These are phyloP conservation scores for Cryptocephalus moraei DNA, from an alignment of 2,888 invertebrate species.

Conservation along the genomic window DNA sequence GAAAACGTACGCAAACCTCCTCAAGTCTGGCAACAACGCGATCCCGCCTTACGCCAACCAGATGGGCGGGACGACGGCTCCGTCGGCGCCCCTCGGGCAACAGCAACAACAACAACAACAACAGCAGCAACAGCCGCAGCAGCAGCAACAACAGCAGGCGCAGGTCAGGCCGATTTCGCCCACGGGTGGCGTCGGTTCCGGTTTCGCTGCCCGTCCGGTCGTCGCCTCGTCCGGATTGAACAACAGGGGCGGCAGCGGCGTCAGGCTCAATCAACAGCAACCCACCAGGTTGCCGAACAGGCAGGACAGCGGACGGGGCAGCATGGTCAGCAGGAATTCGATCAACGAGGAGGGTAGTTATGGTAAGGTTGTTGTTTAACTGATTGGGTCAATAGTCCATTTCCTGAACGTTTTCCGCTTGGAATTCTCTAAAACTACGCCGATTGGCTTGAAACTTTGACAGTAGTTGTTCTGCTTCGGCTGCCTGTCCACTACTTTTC, in stretches of 20 bases:
- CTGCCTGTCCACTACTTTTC: no score
- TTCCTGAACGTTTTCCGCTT: no score
- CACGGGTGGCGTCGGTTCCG: not conserved
- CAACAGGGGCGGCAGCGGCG: constrained; percentile 8
- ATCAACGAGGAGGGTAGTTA: constrained; percentile 28
- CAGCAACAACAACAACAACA: not conserved
- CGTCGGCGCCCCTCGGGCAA: not conserved
- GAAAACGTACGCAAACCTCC: constrained; percentile 79
- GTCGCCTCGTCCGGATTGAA: constrained; percentile 2
- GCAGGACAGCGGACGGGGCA: constrained; percentile 26
- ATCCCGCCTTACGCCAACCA: constrained; percentile 7
- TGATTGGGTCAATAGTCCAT: no score
- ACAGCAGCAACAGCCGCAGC: not conserved
- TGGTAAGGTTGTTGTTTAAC: constrained; percentile 5
- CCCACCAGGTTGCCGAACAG: constrained; percentile 23
- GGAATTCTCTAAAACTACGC: no score
- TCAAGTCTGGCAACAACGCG: constrained; percentile 44
- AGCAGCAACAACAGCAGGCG: not conserved
- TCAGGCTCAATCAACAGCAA: constrained; percentile 16
- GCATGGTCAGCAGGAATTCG: constrained; percentile 24
- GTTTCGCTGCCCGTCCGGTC: constrained; percentile 1
- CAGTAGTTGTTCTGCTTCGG: no score
- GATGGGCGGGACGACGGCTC: constrained; percentile 1
- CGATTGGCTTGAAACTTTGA: no score
- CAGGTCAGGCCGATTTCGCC: constrained; percentile 1